Base-by-base conservation (phyloP, 2,113 vertebrate genomes). In the Eurystomus gularis region DNA sequence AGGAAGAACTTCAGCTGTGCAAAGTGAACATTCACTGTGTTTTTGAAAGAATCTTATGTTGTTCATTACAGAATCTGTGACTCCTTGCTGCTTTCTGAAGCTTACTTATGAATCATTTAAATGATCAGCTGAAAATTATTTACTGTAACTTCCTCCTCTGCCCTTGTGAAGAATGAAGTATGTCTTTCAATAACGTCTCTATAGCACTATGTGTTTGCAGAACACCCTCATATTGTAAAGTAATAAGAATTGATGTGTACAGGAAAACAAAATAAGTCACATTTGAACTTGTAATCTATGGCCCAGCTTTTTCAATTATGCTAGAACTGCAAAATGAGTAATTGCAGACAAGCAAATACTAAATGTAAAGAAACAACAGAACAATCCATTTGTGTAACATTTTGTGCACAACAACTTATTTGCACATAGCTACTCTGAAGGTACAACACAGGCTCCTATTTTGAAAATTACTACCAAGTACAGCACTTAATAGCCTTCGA, bases 401-500 rank as follows among this genome's bases (percentile, higher is more conserved):
- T 62, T 31, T 86, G 7, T 65, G 58, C 4, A 5, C 39, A 44
- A 54, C 17, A 58, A 44, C 39, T 85, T 69, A 69, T 13, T 87
- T 76, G 24, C 52, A 84, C 2, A 0, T 25, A 86, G 62, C 28
- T 58, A 70, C 26, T 71, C 75, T 28, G 21, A 90, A 88, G 33
- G 66, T 37, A 68, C 11, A 72, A 82, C 11, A 82, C 24, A 6
- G 6, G 26, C 26, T 78, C 19, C 42, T 89, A 40, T 60, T 91
- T 82, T 84, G 61, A 94, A 96, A 93, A 91, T 57, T 85, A 88
- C 29, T 85, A 84, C 10, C 13, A 69, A 84, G 65, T 48, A 75
- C 52, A 91, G 58, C n/a, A 66, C 0, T 0, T 24, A 81, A 73
- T 28, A 84, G 29, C 24, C 39, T 70, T 89, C 48, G 64, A 86